These are phyloP conservation scores for Arnoldichthys spilopterus DNA, from an alignment of 2,797 vertebrate genomes.

Conservation along the genomic window DNA sequence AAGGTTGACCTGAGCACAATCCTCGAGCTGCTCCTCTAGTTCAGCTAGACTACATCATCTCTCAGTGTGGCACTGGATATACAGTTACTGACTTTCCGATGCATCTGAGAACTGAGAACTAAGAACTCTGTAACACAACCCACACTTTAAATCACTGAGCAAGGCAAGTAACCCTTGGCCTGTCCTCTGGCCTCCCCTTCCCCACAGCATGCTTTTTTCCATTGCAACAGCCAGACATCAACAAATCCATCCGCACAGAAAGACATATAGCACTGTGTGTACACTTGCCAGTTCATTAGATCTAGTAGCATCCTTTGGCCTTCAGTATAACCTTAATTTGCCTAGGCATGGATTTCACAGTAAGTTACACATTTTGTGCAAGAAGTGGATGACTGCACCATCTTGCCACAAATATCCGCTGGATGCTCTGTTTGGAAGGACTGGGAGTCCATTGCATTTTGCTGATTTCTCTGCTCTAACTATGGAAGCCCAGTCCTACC, in stretches of 20 bases:
- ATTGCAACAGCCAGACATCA: constrained; percentile 60
- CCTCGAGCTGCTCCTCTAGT: constrained; percentile 41
- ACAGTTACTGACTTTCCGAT: constrained; percentile 58
- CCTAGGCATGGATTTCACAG: not conserved
- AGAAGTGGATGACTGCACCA: not conserved
- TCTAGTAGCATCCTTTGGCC: not conserved
- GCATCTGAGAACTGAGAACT: constrained; percentile 45
- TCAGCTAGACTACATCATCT: constrained; percentile 44
- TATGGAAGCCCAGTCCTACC: too few relatives aligned
- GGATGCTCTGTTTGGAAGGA: not conserved
- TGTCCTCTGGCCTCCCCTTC: constrained; percentile 27
- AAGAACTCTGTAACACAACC: constrained; percentile 56
- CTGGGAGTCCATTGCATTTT: not conserved
- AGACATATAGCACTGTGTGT: not conserved
- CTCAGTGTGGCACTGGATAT: constrained; percentile 43
- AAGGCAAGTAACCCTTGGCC: constrained; percentile 40
- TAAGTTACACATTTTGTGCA: not conserved
- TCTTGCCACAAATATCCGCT: not conserved
- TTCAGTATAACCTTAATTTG: not conserved
- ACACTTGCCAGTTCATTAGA: not conserved
- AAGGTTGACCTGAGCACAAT: constrained; percentile 31
- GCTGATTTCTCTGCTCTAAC: not conserved
- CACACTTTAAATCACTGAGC: constrained; percentile 43
- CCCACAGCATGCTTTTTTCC: constrained; percentile 43
- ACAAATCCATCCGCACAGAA: constrained; percentile 31